Evolutionary conservation across 2,113 vertebrate species (phyloP), one percentile per base, ranked within the genome.

Genomic region (Ramphastos sulfuratus): DNA sequence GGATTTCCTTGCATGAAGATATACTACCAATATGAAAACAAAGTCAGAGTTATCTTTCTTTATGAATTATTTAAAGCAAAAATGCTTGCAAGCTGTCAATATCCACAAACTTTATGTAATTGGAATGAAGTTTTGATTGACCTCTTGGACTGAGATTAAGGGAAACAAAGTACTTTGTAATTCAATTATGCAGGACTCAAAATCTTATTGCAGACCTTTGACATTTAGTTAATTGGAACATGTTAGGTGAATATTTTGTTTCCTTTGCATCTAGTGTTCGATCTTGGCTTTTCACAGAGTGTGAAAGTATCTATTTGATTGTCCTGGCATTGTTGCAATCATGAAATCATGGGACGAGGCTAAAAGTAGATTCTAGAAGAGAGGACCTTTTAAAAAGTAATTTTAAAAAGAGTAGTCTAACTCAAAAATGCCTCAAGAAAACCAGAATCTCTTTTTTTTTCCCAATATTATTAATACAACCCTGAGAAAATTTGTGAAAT

Each of bases 11-110:
- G 14, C 28, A 69, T 59, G 46, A 73, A 65, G n/a, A 85, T 30
- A 28, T 6, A 20, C 6, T 59, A 35, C 6, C 24, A 75, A 27
- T 65, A 67, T 19, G 30, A 78, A 89, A 84, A 59, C 17, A n/a
- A 87, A 71, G 5, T 67, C 60, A 91, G n/a, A 56, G 60, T 25
- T 28, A 18, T 52, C 14, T 66, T 74, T 84, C 35, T 24, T 7
- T 65, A 66, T 94, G 50, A 90, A 92, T 93, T 90, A 88, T 95
- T 92, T 27, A 90, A 61, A 85, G 20, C 31, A 82, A 93, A 95
- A 85, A 64, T 73, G 12, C 10, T 25, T 91, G 21, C 31, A 85
- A 79, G 15, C 15, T 63, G 48, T 86, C 77, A 91, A 89, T 81
- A 82, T 75, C 37, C 48, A 74, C 66, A 78, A 82, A 79, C 28